These are phyloP conservation scores for Leucophenga varia DNA, from an alignment of 1,140 invertebrate species.

Conservation along the genomic window DNA sequence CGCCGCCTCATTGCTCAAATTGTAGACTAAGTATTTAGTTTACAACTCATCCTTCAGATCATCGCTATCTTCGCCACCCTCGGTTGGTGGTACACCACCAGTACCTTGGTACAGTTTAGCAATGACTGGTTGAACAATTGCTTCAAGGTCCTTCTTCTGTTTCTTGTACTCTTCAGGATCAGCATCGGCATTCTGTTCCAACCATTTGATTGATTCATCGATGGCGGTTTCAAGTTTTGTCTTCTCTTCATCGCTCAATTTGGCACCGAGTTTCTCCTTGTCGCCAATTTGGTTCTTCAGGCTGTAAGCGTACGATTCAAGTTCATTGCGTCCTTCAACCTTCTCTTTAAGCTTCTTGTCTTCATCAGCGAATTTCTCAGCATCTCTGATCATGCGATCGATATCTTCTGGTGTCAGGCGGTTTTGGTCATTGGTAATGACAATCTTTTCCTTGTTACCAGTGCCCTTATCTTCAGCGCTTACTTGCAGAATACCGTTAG, in stretches of 20 bases:
- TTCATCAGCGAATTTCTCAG: slow-evolving; percentile 97
- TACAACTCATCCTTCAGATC: slow-evolving; percentile 88
- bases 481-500: slow-evolving; percentile 95
- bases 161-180: slow-evolving; percentile 93
- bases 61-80: slow-evolving; percentile 66
- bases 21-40: slow-evolving; percentile 44
- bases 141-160: slow-evolving; percentile 96
- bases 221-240: slow-evolving; percentile 94
- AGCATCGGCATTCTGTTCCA: slow-evolving; percentile 93
- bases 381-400: slow-evolving; percentile 97
- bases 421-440: slow-evolving; percentile 98
- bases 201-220: slow-evolving; percentile 97
- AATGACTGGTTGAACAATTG: slow-evolving; percentile 96
- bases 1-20: no score
- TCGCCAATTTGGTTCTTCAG: slow-evolving; percentile 97
- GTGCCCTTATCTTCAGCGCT: slow-evolving; percentile 98
- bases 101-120: slow-evolving; percentile 92
- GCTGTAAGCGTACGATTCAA: slow-evolving; percentile 97
- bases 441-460: slow-evolving; percentile 97
- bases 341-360: slow-evolving; percentile 97
- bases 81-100: slow-evolving; percentile 71
- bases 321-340: slow-evolving; percentile 91
- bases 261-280: slow-evolving; percentile 97
- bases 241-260: slow-evolving; percentile 89
- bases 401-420: slow-evolving; percentile 96